Evolutionary conservation across 30 jellyfish, hydroid and myxozoan genomes (phyloP).

Genomic region (Pseudorhiza aurosa): DNA sequence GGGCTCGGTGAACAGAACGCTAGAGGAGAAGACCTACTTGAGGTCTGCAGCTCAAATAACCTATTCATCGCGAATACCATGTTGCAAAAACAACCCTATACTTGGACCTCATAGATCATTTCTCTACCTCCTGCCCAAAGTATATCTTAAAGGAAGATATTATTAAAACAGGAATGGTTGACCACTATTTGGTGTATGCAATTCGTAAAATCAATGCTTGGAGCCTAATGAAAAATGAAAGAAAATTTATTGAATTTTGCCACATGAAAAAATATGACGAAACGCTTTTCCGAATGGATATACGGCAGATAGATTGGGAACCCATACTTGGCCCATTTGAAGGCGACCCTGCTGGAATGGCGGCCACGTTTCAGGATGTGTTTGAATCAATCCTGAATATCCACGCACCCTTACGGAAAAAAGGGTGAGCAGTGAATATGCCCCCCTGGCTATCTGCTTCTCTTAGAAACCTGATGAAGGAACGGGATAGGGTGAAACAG

Average conservation of each 20-base stretch:
- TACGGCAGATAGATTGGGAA: conserved; percentile 39
- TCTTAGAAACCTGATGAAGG: conserved; percentile 34
- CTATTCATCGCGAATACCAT: background rate
- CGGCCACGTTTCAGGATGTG: conserved; percentile 60
- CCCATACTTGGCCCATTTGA: conserved; percentile 37
- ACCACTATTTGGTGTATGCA: no score
- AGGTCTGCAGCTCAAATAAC: background rate
- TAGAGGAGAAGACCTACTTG: background rate
- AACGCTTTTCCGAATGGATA: conserved; percentile 8
- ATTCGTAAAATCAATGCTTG: background rate
- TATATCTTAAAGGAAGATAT: no score
- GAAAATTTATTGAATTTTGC: conserved; percentile 14
- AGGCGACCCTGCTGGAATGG: conserved; percentile 28
- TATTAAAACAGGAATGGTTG: no score
- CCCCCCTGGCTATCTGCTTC: conserved; percentile 47
- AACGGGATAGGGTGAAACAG: conserved; percentile 20
- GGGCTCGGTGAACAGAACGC: background rate
- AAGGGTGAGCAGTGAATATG: conserved; percentile 25
- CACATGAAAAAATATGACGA: conserved; percentile 34
- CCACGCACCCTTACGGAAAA: conserved; percentile 39
- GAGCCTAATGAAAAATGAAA: conserved; percentile 3
- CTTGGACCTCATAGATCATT: no score
- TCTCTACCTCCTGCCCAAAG: no score
- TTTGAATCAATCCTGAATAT: conserved; percentile 34
- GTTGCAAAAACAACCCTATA: no score